Evolutionary conservation across 2,113 vertebrate genomes (phyloP), one percentile per base, ranked within the genome.

Genomic region (Spheniscus mendiculus): DNA sequence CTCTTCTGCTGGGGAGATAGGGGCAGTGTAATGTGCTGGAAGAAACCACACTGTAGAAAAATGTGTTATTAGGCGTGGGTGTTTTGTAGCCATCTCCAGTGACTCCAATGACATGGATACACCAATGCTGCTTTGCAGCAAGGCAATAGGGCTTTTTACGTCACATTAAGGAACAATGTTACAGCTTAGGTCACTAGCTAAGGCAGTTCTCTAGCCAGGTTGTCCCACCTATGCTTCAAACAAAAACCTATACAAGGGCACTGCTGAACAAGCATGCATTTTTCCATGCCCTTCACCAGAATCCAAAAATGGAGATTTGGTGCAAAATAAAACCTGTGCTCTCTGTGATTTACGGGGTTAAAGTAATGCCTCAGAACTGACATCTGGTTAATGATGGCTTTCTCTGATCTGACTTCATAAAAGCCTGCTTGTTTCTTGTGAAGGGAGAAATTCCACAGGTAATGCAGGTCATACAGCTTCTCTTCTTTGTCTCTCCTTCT

Each of bases 131-230:
- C 74, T 74, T 86, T 71, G 83, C 21, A 85, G 45, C 15, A 40
- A 59, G 15, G 70, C 79, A 76, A 0, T 2, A 36, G 36, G 26
- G 58, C 15, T 85, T 82, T 80, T 79, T 23, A 4, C 30, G 5
- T 70, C 49, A 5, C 0, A 0, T 21, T 23, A 11, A 85, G 25
- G 45, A 70, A 22, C 10, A 18, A 3, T 9, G 11, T 19, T 66
- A 21, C 25, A 59, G 22, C 20, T 42, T n/a, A 23, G 45, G 42
- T 53, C 7, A 7, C 32, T 17, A 44, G 36, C 45, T 59, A n/a
- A 93, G 42, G 30, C 23, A 58, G 19, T 22, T 66, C 63, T 79
- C 23, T 42, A 83, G 22, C 20, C 47, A 40, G 21, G 7, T 36
- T 76, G 22, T 83, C 38, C 77, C 32, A 55, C 18, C n/a, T 42